Conservation (phyloP, 1,140 invertebrate species). For the Leptinotarsa undecemlineata region DNA sequence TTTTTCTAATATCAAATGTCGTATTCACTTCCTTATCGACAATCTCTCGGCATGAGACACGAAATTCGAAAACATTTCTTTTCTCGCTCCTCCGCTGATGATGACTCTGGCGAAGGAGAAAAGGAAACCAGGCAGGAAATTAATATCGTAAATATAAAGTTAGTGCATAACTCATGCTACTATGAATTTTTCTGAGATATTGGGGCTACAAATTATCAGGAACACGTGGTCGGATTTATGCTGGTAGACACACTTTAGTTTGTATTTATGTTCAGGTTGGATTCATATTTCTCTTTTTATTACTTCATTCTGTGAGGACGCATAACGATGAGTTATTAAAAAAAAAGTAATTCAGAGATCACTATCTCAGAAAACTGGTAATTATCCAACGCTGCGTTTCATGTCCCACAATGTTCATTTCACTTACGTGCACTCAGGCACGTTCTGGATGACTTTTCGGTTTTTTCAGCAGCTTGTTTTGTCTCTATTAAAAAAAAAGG, state of each 20-base stretch:
- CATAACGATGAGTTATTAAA: not conserved
- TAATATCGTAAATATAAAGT: slow-evolving; percentile 55
- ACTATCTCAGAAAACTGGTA: no score
- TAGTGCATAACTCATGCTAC: slow-evolving; percentile 50
- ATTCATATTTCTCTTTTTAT: slow-evolving; percentile 25
- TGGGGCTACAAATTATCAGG: slow-evolving; percentile 50
- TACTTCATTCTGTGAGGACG: not conserved
- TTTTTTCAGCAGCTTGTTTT: no score
- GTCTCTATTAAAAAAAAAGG: no score
- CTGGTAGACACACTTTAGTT: slow-evolving; percentile 44
- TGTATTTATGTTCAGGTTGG: slow-evolving; percentile 25
- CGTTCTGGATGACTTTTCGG: no score
- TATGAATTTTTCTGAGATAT: slow-evolving; percentile 53
- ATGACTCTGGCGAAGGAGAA: slow-evolving; percentile 39
- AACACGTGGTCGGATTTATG: slow-evolving; percentile 53
- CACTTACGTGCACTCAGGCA: no score
- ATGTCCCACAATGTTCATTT: no score
- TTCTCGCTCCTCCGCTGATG: slow-evolving; percentile 19
- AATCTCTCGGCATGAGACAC: not conserved
- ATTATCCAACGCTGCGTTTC: no score
- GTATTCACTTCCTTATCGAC: not conserved
- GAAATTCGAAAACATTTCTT: slow-evolving; percentile 16
- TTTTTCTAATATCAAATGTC: no score
- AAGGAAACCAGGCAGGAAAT: slow-evolving; percentile 46
- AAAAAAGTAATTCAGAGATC: no score